phyloP scores from a whole-genome alignment of 2,888 invertebrate genomes.

The Drosophila monieri region DNA sequence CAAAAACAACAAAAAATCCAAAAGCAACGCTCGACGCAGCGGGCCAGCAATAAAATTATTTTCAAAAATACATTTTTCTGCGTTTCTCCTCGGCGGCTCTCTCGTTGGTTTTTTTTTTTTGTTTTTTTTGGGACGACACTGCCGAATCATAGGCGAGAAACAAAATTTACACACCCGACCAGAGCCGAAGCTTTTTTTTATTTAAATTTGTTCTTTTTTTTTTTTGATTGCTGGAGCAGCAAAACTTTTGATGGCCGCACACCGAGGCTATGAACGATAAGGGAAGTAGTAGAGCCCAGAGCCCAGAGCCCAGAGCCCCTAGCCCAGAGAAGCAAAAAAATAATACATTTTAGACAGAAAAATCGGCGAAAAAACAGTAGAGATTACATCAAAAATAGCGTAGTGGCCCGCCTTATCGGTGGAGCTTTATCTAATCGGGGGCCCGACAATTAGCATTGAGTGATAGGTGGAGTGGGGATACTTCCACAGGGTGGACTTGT shows the following conservation, averaged over 20 bases:
- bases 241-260: conserved; percentile 9
- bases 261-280: conserved; percentile 30
- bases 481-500: no score
- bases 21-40: conserved; percentile 20
- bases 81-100: conserved; percentile 43
- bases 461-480: conserved; percentile 21
- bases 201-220: conserved; percentile 5
- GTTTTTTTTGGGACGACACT: conserved; percentile 16
- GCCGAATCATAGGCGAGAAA: conserved; percentile 40
- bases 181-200: conserved; percentile 32
- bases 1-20: conserved; percentile 48
- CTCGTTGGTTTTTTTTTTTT: conserved; percentile 21
- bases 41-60: conserved; percentile 61
- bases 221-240: conserved; percentile 29
- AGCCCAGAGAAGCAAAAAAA: neutral
- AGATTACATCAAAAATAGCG: conserved; percentile 34
- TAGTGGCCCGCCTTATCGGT: conserved; percentile 23
- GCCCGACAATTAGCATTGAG: conserved; percentile 48
- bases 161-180: conserved; percentile 42
- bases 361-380: conserved; percentile 25
- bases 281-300: neutral
- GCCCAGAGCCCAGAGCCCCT: neutral
- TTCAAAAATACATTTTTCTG: conserved; percentile 66
- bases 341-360: neutral
- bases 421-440: conserved; percentile 42